Conservation (phyloP, 2,797 vertebrate genomes). For the Lithobates sylvaticus region DNA sequence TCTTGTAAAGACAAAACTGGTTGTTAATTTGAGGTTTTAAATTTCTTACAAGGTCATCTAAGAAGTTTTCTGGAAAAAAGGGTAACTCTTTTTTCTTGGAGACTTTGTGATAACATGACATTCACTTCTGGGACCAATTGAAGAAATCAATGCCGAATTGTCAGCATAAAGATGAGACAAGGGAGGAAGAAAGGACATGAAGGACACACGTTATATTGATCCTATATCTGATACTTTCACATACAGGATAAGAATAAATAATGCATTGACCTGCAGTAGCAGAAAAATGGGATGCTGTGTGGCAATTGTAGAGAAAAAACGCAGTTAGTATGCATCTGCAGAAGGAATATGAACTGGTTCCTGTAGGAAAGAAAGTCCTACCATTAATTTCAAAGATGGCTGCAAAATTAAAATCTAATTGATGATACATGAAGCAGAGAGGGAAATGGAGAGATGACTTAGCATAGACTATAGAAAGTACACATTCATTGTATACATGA, state of each 20-base stretch:
- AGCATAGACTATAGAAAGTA: no score
- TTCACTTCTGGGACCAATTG: slow-evolving; percentile 42
- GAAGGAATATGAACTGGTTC: not conserved
- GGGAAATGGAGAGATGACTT: no score
- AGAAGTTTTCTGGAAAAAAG: slow-evolving; percentile 14
- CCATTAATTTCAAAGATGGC: not conserved
- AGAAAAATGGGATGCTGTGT: not conserved
- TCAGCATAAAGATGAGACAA: slow-evolving; percentile 3
- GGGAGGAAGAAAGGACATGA: slow-evolving; percentile 21
- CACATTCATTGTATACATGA: no score
- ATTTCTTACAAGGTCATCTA: slow-evolving; percentile 10
- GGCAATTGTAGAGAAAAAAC: not conserved
- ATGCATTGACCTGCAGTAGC: not conserved
- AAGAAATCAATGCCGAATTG: slow-evolving; percentile 7
- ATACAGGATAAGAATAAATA: slow-evolving; percentile 3
- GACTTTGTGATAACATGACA: slow-evolving; percentile 23
- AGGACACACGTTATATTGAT: slow-evolving; percentile 42
- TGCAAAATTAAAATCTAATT: no score
- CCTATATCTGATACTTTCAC: not conserved
- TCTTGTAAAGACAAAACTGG: slow-evolving; percentile 16
- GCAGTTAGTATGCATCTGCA: not conserved
- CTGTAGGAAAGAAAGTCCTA: not conserved
- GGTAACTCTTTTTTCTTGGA: not conserved
- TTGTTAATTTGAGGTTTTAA: slow-evolving; percentile 21
- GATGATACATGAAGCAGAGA: no score